These are phyloP conservation scores for Aleadryas rufinucha DNA, from an alignment of 2,113 vertebrate species.

Conservation along the genomic window DNA sequence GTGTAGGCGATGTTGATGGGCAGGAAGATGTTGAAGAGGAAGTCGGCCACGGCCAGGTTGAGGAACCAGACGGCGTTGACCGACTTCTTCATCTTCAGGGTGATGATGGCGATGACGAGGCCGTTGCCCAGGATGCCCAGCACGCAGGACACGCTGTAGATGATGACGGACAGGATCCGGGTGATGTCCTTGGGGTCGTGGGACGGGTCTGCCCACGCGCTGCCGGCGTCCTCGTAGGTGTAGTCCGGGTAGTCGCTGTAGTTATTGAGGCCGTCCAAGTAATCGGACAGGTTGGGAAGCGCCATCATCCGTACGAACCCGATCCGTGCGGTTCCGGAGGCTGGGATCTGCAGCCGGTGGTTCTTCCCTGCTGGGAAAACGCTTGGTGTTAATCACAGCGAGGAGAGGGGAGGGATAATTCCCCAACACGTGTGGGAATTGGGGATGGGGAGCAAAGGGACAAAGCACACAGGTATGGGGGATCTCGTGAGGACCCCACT, in stretches of 20 bases:
- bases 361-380: neutral
- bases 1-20: constrained; percentile 80
- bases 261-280: neutral
- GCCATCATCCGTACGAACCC: constrained; percentile 16
- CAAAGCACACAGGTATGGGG: accelerated
- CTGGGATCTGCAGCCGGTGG: accelerated
- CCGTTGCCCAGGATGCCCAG: constrained; percentile 87
- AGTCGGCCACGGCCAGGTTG: constrained; percentile 89
- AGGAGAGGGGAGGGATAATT: accelerated
- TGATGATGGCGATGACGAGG: constrained; percentile 85
- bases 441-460: neutral
- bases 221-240: neutral
- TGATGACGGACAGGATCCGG: constrained; percentile 63
- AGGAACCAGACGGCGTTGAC: constrained; percentile 93
- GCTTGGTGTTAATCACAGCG: accelerated
- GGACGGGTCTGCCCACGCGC: neutral
- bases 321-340: accelerated
- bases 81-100: constrained; percentile 87
- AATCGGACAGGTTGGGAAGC: neutral
- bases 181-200: neutral
- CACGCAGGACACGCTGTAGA: constrained; percentile 78
- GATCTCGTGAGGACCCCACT: accelerated
- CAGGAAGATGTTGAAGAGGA: constrained; percentile 87
- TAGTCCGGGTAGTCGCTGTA: neutral
- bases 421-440: accelerated